Evolutionary conservation across 2,113 vertebrate genomes (phyloP).

Genomic region (Tenebrosternarchus preto): DNA sequence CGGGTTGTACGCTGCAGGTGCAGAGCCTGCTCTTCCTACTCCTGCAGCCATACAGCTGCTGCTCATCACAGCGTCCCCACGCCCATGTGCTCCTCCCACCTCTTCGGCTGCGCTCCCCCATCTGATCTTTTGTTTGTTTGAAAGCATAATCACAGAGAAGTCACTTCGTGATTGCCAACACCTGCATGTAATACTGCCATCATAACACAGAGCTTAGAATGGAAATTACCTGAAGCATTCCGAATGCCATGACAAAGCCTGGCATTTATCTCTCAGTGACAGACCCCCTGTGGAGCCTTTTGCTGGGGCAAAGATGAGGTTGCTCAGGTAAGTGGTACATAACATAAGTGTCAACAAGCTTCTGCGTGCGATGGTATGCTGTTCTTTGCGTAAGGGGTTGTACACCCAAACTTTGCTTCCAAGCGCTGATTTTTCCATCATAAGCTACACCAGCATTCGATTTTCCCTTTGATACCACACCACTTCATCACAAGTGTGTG

Average conservation of each 20-base stretch:
- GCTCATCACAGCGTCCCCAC: not conserved
- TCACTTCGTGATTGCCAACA: constrained; percentile 34
- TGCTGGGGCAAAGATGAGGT: constrained; percentile 22
- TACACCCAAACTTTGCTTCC: not conserved
- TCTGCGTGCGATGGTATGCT: not conserved
- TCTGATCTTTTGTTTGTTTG: constrained; percentile 45
- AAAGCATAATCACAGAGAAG: constrained; percentile 51
- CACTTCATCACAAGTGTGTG: not conserved
- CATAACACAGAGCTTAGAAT: constrained; percentile 42
- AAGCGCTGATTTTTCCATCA: not conserved
- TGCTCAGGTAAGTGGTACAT: constrained; percentile 36
- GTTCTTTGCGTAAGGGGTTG: not conserved
- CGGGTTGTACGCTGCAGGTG: constrained; percentile 10
- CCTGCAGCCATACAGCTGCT: not conserved
- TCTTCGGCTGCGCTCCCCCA: constrained; percentile 11
- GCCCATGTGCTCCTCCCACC: constrained; percentile 13
- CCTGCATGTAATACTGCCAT: constrained; percentile 42
- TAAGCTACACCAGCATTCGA: not conserved
- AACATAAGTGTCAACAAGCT: constrained; percentile 45
- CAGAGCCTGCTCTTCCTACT: not conserved
- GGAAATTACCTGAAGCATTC: constrained; percentile 48
- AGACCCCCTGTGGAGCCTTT: constrained; percentile 28
- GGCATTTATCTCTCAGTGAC: constrained; percentile 9
- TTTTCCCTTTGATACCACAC: not conserved
- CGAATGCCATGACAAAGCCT: constrained; percentile 47